Percentiles rank a stretch among this genome's conserved stretches.
phyloP scores from a whole-genome alignment of 1,140 invertebrate species.

The Papilio dardanus region DNA sequence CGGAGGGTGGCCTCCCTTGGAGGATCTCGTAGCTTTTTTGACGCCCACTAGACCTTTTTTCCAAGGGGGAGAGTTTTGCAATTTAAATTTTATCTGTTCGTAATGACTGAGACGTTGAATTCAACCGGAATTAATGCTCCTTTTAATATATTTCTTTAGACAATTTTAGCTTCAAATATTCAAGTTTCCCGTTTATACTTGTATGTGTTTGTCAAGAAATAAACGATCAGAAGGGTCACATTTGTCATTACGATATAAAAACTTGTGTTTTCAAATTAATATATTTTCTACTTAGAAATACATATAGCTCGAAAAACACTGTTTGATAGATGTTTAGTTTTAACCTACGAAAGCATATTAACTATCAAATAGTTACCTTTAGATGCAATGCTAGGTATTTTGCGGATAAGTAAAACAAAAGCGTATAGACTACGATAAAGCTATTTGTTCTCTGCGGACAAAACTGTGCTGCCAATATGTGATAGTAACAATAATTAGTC shows the following conservation, averaged over 20 bases:
- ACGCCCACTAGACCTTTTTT: slow-evolving; percentile 63
- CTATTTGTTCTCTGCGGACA: too few species aligned
- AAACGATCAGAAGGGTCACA: too few species aligned
- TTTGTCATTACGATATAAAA: too few species aligned
- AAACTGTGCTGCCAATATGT: too few species aligned
- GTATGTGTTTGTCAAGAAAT: too few species aligned
- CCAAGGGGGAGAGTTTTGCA: slow-evolving; percentile 55
- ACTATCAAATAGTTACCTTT: background rate
- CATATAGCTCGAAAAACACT: too few species aligned
- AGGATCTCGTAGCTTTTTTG: slow-evolving; percentile 49
- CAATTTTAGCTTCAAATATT: too few species aligned
- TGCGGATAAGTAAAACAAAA: background rate
- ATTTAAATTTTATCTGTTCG: slow-evolving; percentile 66
- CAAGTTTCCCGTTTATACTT: too few species aligned
- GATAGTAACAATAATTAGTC: background rate
- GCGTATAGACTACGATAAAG: background rate
- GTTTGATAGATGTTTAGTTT: background rate
- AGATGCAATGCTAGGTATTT: background rate
- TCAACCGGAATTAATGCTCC: slow-evolving; percentile 26
- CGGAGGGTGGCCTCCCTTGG: slow-evolving; percentile 36
- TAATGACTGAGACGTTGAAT: slow-evolving; percentile 52
- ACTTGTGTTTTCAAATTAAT: too few species aligned
- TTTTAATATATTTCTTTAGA: background rate
- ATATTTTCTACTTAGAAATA: background rate
- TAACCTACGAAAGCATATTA: background rate